phyloP scores from a whole-genome alignment of 2,888 invertebrate species.

The Hydropsyche betteni region DNA sequence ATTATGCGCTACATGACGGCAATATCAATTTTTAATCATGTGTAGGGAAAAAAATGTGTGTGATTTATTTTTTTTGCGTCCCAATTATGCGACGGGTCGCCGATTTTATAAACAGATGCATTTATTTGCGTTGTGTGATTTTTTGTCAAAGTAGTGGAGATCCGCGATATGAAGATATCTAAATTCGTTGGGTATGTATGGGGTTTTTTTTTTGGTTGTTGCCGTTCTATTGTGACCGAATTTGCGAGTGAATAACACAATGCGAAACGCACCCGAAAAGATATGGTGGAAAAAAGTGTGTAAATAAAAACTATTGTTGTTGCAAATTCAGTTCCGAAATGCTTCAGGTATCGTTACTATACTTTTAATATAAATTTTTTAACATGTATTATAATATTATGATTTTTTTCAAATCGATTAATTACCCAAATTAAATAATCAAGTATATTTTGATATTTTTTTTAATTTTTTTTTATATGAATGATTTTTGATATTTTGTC shows the following conservation, averaged over 20 bases:
- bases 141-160: slow-evolving; percentile 37
- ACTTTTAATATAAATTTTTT: background rate
- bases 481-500: background rate
- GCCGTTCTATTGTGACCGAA: slow-evolving; percentile 43
- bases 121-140: background rate
- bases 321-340: slow-evolving; percentile 29
- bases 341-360: slow-evolving; percentile 15
- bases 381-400: background rate
- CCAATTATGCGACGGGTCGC: slow-evolving; percentile 5
- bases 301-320: slow-evolving; percentile 50
- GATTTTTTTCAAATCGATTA: background rate
- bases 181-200: background rate
- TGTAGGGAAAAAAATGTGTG: no score
- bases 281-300: slow-evolving; percentile 40
- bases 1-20: no score
- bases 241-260: slow-evolving; percentile 48
- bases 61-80: background rate
- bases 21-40: no score
- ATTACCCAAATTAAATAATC: no score
- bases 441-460: no score
- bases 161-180: slow-evolving; percentile 37
- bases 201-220: slow-evolving; percentile 23
- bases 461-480: no score
- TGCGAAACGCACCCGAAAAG: slow-evolving; percentile 43
- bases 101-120: slow-evolving; percentile 31